Evolutionary conservation across 2,888 invertebrate species (phyloP), one percentile per base, ranked within the genome.

Genomic region (Melinopterus prodromus): DNA sequence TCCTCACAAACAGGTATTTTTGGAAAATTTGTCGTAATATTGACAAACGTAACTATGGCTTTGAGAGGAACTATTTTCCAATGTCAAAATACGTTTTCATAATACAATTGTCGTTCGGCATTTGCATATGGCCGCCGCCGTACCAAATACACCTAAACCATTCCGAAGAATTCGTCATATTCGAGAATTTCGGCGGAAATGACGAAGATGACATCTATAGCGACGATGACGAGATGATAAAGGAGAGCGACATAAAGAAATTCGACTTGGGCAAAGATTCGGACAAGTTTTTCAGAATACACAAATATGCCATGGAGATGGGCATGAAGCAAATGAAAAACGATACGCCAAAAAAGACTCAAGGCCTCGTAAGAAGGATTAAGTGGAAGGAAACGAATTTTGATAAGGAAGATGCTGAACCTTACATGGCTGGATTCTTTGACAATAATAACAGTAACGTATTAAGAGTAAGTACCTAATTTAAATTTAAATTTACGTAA

Each of bases 151-250:
- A 88, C 71, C 84, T 90, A 74, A 84, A 86, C n/a, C 84, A 88
- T 6, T 85, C 86, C 37, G 89, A 89, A 84, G 86, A 85, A 69
- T 90, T 90, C 81, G 84, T 86, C 70, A 89, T 89, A 78, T 86
- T 86, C 12, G 89, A 89, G 77, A 80, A 84, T 53, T 83, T 89
- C 15, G 87, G 88, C 16, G 85, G 85, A 70, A 88, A 88, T 71
- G 88, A 88, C 70, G 86, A 88, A 53, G 88, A 89, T 35, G 88
- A 87, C 75, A 86, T 88, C 79, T 88, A 87, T 15, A 87, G 88
- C 37, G 85, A 81, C 35, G 90, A 91, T 82, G 89, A 90, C 81
- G 89, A 90, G 85, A 88, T 90, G 86, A 88, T 90, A 81, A 84
- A 87, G 76, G 82, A 84, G 6, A 79, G 80, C 5, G 87, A 89